Evolutionary conservation across 2,113 vertebrate species (phyloP).

Genomic region (Otolemur garnettii): DNA sequence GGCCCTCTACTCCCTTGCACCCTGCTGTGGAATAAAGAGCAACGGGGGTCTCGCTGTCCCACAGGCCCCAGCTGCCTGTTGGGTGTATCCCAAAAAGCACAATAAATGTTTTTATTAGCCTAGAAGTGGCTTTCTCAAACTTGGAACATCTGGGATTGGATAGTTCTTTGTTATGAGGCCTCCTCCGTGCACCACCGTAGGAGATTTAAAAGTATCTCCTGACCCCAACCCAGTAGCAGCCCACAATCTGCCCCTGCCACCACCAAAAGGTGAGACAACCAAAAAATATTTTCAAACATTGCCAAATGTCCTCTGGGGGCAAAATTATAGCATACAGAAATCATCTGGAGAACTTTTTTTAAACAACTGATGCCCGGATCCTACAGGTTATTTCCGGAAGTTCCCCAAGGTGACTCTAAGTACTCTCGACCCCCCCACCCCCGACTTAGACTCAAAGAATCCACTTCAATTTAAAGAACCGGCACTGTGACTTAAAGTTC

Average conservation of each 20-base stretch:
- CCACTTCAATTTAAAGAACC: neutral
- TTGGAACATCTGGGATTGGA: neutral
- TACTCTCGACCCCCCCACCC: neutral
- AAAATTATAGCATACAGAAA: neutral
- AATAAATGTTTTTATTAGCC: neutral
- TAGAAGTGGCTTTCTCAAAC: neutral
- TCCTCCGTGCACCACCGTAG: neutral
- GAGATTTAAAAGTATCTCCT: neutral
- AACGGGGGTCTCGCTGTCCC: neutral
- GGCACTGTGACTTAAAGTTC: neutral
- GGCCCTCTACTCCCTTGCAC: neutral
- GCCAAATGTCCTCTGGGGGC: neutral
- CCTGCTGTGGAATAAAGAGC: accelerated
- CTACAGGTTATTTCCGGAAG: neutral
- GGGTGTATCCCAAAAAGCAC: neutral
- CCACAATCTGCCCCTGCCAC: neutral
- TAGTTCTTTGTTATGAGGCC: neutral
- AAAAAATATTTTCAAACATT: neutral
- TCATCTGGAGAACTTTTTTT: neutral
- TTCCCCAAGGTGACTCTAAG: neutral
- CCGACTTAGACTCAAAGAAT: neutral
- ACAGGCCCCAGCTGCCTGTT: neutral
- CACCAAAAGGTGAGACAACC: neutral
- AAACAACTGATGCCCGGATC: neutral
- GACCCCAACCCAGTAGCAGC: neutral